Evolutionary conservation across 1,140 invertebrate species (phyloP).

Genomic region (Lordiphosa mommai): DNA sequence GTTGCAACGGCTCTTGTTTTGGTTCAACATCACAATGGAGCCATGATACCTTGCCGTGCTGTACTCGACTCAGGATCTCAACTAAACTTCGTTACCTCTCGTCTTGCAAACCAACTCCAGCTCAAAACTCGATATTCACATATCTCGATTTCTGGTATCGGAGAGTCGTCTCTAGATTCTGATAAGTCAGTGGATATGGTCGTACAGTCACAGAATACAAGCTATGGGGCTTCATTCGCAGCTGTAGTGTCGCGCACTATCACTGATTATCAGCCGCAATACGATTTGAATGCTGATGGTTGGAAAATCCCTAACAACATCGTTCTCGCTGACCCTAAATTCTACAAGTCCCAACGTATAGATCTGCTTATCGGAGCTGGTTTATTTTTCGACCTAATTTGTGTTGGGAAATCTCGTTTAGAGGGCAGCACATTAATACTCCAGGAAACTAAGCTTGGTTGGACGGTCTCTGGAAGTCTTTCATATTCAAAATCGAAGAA

Average conservation of each 20-base stretch:
- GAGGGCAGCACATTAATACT: neutral
- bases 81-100: too few species aligned
- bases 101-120: too few species aligned
- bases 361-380: slow-evolving; percentile 1
- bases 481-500: too few species aligned
- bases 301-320: neutral
- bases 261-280: neutral
- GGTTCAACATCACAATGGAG: neutral
- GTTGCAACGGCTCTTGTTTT: neutral
- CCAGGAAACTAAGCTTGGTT: slow-evolving; percentile 15
- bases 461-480: slow-evolving; percentile 23
- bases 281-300: neutral
- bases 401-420: slow-evolving; percentile 6
- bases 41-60: too few species aligned
- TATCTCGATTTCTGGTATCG: too few species aligned
- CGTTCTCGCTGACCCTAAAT: neutral
- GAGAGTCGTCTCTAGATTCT: too few species aligned
- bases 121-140: too few species aligned
- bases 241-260: neutral
- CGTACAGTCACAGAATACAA: neutral
- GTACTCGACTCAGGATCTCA: too few species aligned
- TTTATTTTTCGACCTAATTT: neutral
- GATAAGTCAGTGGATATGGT: too few species aligned
- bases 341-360: neutral
- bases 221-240: neutral